Percentiles rank a stretch among this genome's conserved stretches.
phyloP scores from a whole-genome alignment of 2,113 vertebrate genomes.

The Noctilio leporinus region DNA sequence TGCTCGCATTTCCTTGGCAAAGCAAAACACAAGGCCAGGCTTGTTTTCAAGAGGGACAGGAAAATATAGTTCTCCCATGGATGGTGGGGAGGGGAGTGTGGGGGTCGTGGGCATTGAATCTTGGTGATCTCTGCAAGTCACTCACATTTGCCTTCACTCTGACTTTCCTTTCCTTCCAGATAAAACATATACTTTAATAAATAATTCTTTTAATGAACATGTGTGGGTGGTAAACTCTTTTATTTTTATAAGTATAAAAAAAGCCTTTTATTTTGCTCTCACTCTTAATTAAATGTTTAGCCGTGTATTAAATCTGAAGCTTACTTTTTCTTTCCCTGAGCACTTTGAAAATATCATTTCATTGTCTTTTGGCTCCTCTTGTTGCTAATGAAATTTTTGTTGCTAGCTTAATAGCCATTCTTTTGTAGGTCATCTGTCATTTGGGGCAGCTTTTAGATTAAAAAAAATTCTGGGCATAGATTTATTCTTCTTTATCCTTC shows the following conservation, averaged over 20 bases:
- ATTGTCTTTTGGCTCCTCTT: neutral
- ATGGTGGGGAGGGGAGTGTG: fast-evolving
- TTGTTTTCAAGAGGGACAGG: neutral
- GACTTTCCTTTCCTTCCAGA: neutral
- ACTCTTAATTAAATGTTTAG: slow-evolving; percentile 43
- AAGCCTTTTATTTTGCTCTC: neutral
- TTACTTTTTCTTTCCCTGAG: neutral
- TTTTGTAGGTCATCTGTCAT: slow-evolving; percentile 1
- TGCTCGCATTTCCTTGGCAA: neutral
- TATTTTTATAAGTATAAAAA: neutral
- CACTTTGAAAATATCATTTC: neutral
- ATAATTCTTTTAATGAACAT: neutral
- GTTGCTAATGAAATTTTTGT: neutral
- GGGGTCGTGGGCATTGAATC: fast-evolving
- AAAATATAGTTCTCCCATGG: neutral
- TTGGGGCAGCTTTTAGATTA: neutral
- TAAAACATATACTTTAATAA: neutral
- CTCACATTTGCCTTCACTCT: neutral
- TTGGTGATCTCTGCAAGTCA: neutral
- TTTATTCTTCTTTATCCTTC: neutral
- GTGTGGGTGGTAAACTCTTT: neutral
- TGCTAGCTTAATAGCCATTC: neutral
- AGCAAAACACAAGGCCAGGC: neutral
- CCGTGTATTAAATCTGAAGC: neutral
- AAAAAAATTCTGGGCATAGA: neutral